These are phyloP conservation scores for Caenorhabditis plicata DNA, from an alignment of 2,888 invertebrate species.

Conservation along the genomic window DNA sequence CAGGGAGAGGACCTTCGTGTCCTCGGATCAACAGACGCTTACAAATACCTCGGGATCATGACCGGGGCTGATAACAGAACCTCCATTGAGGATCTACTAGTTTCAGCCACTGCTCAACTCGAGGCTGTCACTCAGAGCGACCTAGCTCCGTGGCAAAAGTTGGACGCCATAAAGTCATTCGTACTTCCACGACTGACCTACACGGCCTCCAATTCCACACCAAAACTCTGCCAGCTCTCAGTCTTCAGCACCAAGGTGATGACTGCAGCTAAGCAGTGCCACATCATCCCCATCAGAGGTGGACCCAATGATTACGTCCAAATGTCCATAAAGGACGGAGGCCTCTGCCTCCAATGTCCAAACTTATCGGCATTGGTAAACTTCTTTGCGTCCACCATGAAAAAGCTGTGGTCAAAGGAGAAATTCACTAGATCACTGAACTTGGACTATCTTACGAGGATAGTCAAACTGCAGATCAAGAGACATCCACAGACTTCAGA, in stretches of 20 bases:
- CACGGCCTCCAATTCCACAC: not conserved
- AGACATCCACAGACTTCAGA: not conserved
- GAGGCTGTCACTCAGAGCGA: not conserved
- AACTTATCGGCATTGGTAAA: not conserved
- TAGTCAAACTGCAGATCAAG: not conserved
- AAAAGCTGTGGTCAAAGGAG: constrained; percentile 11
- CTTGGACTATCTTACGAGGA: not conserved
- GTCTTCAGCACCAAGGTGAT: not conserved
- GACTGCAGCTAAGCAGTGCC: not conserved
- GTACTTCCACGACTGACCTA: constrained; percentile 7
- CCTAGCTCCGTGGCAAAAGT: constrained; percentile 6
- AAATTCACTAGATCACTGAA: constrained; percentile 1
- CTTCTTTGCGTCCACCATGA: constrained; percentile 3
- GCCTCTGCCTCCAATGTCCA: constrained; percentile 5
- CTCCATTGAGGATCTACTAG: not conserved
- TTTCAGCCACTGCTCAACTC: not conserved
- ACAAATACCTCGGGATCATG: constrained; percentile 13
- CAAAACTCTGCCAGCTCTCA: not conserved
- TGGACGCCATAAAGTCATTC: constrained; percentile 8
- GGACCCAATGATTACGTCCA: constrained; percentile 6
- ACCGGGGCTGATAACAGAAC: constrained; percentile 1
- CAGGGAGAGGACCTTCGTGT: not conserved
- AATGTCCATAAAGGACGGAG: constrained; percentile 4
- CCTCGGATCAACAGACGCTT: not conserved
- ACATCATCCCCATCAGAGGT: constrained; percentile 2